Base-by-base conservation (phyloP, 2,888 invertebrate genomes). In the Melieria omissa region DNA sequence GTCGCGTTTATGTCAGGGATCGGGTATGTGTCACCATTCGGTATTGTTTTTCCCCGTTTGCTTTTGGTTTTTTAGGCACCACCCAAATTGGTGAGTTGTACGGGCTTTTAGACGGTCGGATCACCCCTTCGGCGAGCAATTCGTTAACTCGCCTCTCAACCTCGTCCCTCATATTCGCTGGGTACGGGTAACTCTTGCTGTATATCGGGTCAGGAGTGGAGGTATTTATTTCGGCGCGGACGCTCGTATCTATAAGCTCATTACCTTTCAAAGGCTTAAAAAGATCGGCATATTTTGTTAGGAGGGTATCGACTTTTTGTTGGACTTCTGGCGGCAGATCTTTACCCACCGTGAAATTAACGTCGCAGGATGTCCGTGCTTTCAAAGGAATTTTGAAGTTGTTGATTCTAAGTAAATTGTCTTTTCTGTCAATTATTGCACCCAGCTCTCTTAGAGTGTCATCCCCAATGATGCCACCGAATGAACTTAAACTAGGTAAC, bases 201-300 rank as follows among this genome's bases (percentile, higher is more conserved):
- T 78, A 80, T 5, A 84, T 78, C 0, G 84, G 84, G 54, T 54
- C 54, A 12, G 54, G 7, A 14, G 54, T 54, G 14, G 54, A 54
- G n/a, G 81, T 82, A 46, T 75, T 73, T n/a, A 87, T 86, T 61
- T 80, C 70, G 49, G 86, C 85, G 71, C 79, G 80, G 1, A 83
- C 76, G 10, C 46, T 63, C 49, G 45, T 45, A n/a, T 45, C 12
- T 16, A 45, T 44, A n/a, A 54, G 60, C 9, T 54, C 54, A 54
- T 54, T 54, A 3, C 54, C 9, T 10, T 54, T 54, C 2, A 54
- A 14, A 54, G 54, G 54, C 12, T 14, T 14, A 16, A 54, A 54
- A n/a, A 54, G 54, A 6, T 54, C 54, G 29, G 29, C 29, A 29
- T 29, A 29, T 3, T 29, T 29, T 29, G 29, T 29, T 29, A 29